phyloP scores from a whole-genome alignment of 1,140 invertebrate species.

The Drosophila punjabiensis region DNA sequence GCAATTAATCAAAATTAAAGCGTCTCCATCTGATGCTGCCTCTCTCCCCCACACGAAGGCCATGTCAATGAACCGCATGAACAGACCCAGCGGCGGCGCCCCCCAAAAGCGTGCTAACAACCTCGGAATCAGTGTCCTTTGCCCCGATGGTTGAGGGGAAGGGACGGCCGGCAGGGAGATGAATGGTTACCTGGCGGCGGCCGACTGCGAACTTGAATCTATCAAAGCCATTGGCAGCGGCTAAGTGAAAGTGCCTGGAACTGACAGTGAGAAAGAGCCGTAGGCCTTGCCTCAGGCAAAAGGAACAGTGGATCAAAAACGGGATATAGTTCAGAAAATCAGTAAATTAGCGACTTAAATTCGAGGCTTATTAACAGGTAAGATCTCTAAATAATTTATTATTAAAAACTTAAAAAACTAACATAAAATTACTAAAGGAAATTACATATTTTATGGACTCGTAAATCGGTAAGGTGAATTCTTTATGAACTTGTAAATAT shows the following conservation, averaged over 20 bases:
- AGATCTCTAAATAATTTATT: neutral
- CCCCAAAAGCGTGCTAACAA: constrained; percentile 29
- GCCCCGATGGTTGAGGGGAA: neutral
- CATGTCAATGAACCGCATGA: constrained; percentile 60
- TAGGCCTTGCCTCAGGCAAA: constrained; percentile 1
- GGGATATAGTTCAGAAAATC: neutral
- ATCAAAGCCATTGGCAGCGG: constrained; percentile 52
- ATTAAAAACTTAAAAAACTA: neutral
- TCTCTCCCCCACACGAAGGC: constrained; percentile 7
- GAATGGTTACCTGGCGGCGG: constrained; percentile 59
- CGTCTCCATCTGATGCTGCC: neutral
- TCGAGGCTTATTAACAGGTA: neutral
- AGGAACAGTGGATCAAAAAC: constrained; percentile 11
- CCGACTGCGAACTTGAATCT: constrained; percentile 67
- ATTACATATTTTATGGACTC: neutral
- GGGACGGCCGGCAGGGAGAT: neutral
- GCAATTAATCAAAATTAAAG: constrained; percentile 75
- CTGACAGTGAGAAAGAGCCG: constrained; percentile 57
- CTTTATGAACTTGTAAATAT: too few relatives aligned
- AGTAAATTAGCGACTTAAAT: neutral
- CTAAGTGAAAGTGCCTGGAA: constrained; percentile 51
- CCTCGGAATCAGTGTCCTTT: constrained; percentile 8
- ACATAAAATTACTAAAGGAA: neutral
- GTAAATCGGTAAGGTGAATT: too few relatives aligned
- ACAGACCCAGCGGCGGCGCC: constrained; percentile 21